These are phyloP conservation scores for Rhinophrynus dorsalis DNA, from an alignment of 2,797 vertebrate species.

Conservation along the genomic window DNA sequence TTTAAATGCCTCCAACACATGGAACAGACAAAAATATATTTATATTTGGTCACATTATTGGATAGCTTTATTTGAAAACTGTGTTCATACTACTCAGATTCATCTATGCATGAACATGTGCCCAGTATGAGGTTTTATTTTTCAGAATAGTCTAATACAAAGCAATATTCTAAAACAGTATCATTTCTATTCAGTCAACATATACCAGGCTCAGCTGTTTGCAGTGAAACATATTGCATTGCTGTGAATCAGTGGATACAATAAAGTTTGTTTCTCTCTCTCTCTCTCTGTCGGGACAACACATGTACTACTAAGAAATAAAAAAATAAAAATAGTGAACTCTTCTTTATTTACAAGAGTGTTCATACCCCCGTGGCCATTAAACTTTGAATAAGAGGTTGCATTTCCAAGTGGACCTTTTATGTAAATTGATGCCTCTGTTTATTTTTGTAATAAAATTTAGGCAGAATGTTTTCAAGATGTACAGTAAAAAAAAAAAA, in stretches of 20 bases:
- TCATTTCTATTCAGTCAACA: conserved; percentile 8
- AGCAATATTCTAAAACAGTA: conserved; percentile 12
- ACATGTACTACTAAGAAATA: conserved; percentile 37
- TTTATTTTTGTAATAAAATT: conserved; percentile 29
- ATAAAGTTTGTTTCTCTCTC: neutral
- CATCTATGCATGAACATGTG: neutral
- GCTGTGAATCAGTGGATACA: neutral
- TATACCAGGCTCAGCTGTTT: conserved; percentile 20
- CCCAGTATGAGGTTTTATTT: conserved; percentile 2
- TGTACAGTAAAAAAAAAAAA: conserved; percentile 72
- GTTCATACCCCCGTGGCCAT: conserved; percentile 15
- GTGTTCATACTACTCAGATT: conserved; percentile 12
- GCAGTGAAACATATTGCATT: conserved; percentile 19
- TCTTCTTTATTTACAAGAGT: conserved; percentile 35
- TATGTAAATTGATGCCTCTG: neutral
- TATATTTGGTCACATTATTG: conserved; percentile 19
- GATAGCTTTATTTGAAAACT: conserved; percentile 41
- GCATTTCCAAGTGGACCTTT: conserved; percentile 24
- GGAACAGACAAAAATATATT: too few species aligned
- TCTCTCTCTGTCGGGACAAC: neutral
- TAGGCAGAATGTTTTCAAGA: conserved; percentile 62
- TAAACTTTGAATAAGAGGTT: conserved; percentile 15
- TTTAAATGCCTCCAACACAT: too few species aligned
- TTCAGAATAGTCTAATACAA: conserved; percentile 18
- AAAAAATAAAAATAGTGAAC: conserved; percentile 39